A percentile compares a stretch with the other conserved stretches of the same genome.
These are phyloP conservation scores for Antitype chi DNA, from an alignment of 2,888 invertebrate genomes.

Conservation along the genomic window DNA sequence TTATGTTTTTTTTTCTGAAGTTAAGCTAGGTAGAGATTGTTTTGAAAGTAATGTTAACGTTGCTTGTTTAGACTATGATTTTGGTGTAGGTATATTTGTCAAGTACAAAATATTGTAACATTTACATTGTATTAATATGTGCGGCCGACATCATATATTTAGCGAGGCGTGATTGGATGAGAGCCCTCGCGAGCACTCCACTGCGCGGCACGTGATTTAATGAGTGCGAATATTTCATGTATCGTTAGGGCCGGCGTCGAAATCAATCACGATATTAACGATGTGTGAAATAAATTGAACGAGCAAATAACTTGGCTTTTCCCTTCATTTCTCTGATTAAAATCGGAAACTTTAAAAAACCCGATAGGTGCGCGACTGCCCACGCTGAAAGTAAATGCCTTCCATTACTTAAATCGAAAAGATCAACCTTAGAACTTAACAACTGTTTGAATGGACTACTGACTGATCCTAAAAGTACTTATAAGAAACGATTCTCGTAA, in stretches of 20 bases:
- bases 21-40: neutral
- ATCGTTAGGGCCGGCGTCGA: constrained; percentile 86
- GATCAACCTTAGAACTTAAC: neutral
- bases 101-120: constrained; percentile 50
- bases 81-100: neutral
- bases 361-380: neutral
- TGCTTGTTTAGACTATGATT: constrained; percentile 1
- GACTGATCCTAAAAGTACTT: neutral
- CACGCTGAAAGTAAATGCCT: neutral
- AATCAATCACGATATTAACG: constrained; percentile 89
- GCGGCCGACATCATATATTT: constrained; percentile 77
- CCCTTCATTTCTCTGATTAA: constrained; percentile 62
- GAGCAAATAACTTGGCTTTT: constrained; percentile 76
- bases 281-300: constrained; percentile 86
- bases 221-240: constrained; percentile 89
- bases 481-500: neutral
- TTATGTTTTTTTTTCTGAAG: constrained; percentile 24
- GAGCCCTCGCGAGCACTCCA: constrained; percentile 81
- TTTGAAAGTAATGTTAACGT: neutral
- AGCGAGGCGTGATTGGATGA: constrained; percentile 82
- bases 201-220: constrained; percentile 84
- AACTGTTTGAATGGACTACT: constrained; percentile 7
- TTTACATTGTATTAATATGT: constrained; percentile 74
- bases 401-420: constrained; percentile 4
- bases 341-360: constrained; percentile 33